These are phyloP conservation scores for Cosmia pyralina DNA, from an alignment of 2,888 invertebrate species.

Conservation along the genomic window DNA sequence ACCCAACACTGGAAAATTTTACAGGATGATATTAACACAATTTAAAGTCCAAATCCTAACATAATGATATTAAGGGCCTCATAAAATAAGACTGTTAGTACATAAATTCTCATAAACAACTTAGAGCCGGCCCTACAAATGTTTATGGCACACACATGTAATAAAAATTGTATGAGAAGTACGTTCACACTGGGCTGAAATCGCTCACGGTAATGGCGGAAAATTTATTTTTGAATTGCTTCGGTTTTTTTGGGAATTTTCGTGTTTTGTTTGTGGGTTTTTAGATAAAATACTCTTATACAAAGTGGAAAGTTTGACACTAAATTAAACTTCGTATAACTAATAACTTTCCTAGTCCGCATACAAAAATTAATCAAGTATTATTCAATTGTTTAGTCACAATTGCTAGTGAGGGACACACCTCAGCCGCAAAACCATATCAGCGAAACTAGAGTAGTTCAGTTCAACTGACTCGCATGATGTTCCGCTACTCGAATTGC, in stretches of 20 bases:
- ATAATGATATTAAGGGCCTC: slow-evolving; percentile 47
- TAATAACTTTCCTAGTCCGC: no score
- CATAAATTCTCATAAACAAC: slow-evolving; percentile 66
- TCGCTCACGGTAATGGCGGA: slow-evolving; percentile 20
- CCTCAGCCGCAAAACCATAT: no score
- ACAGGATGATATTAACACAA: slow-evolving; percentile 21
- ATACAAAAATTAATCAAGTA: no score
- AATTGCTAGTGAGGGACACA: no score
- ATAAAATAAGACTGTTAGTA: slow-evolving; percentile 57
- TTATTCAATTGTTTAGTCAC: no score
- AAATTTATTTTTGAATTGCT: slow-evolving; percentile 42
- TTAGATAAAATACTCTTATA: neutral
- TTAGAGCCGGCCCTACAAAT: slow-evolving; percentile 53
- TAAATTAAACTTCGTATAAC: no score
- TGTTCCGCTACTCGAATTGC: no score
- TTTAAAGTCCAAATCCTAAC: slow-evolving; percentile 39
- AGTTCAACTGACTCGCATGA: no score
- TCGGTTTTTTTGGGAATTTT: neutral
- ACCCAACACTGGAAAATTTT: slow-evolving; percentile 4
- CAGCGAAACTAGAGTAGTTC: no score
- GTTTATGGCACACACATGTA: slow-evolving; percentile 60
- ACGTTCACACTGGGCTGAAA: slow-evolving; percentile 45
- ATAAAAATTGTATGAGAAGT: slow-evolving; percentile 62
- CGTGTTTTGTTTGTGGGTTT: neutral
- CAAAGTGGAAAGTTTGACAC: no score